Conservation (phyloP, 2,888 invertebrate genomes). For the Hirtodrosophila confusa region DNA sequence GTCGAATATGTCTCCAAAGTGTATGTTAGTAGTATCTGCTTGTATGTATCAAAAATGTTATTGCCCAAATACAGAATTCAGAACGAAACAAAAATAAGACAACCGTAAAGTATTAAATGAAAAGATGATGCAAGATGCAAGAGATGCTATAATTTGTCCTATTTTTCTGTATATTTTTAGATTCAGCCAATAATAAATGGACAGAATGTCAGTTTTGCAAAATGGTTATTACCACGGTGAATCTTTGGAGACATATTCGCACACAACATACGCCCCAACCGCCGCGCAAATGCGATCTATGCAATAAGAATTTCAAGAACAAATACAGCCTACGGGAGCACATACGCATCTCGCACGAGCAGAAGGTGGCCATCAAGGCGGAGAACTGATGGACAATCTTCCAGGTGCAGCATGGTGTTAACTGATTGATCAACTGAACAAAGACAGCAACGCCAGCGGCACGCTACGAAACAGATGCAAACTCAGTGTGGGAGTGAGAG, state of each 20-base stretch:
- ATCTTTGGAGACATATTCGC: conserved; percentile 85
- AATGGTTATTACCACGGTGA: conserved; percentile 85
- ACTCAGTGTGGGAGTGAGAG: neutral
- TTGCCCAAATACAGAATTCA: conserved; percentile 3
- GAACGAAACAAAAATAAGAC: conserved; percentile 15
- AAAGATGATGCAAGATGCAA: neutral
- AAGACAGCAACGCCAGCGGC: conserved; percentile 1
- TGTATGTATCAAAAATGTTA: conserved; percentile 1
- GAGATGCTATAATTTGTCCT: conserved; percentile 52
- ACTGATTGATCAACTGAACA: conserved; percentile 14
- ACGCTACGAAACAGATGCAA: neutral
- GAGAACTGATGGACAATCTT: conserved; percentile 81
- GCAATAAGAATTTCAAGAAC: conserved; percentile 85
- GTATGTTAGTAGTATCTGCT: conserved; percentile 26
- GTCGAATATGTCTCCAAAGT: conserved; percentile 84
- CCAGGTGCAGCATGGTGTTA: conserved; percentile 58
- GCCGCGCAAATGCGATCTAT: conserved; percentile 84
- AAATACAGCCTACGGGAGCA: conserved; percentile 84
- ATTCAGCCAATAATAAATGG: conserved; percentile 85
- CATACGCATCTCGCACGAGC: conserved; percentile 84
- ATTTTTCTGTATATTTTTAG: conserved; percentile 84
- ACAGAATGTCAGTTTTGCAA: conserved; percentile 85
- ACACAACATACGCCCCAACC: conserved; percentile 85
- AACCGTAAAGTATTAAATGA: conserved; percentile 25
- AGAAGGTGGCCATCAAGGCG: conserved; percentile 81